These are phyloP conservation scores for Temnothorax nylanderi DNA, from an alignment of 1,140 invertebrate species.

Conservation along the genomic window DNA sequence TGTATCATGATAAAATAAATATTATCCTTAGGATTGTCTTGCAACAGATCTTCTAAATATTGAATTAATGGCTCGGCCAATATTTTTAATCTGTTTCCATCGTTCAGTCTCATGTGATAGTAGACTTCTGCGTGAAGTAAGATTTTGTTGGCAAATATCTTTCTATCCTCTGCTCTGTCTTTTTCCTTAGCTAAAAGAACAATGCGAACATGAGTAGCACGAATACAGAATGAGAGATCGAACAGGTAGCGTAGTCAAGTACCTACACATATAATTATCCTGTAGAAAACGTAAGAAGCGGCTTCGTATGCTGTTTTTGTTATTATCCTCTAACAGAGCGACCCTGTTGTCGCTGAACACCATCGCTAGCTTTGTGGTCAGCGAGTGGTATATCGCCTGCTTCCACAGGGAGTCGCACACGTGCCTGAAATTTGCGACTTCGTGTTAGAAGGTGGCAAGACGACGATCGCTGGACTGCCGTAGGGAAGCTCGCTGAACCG, in stretches of 20 bases:
- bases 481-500: background rate
- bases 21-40: conserved; percentile 32
- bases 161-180: background rate
- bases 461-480: background rate
- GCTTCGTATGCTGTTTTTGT: background rate
- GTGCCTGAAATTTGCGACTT: conserved; percentile 19
- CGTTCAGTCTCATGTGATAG: conserved; percentile 31
- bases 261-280: conserved; percentile 44
- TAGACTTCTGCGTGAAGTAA: conserved; percentile 47
- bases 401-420: conserved; percentile 19
- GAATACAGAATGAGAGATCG: background rate
- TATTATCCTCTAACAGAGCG: background rate
- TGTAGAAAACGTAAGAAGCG: conserved; percentile 35
- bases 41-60: conserved; percentile 52
- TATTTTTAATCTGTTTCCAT: background rate
- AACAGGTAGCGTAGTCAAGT: background rate
- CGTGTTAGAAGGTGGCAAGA: background rate
- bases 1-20: conserved; percentile 51
- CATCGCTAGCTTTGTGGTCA: conserved; percentile 5
- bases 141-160: conserved; percentile 26
- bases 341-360: background rate
- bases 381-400: conserved; percentile 11
- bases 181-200: conserved; percentile 18
- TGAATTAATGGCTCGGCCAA: conserved; percentile 16
- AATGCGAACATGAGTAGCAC: background rate